Conservation (phyloP, 2,888 invertebrate genomes). For the Ophioninae sp. region DNA sequence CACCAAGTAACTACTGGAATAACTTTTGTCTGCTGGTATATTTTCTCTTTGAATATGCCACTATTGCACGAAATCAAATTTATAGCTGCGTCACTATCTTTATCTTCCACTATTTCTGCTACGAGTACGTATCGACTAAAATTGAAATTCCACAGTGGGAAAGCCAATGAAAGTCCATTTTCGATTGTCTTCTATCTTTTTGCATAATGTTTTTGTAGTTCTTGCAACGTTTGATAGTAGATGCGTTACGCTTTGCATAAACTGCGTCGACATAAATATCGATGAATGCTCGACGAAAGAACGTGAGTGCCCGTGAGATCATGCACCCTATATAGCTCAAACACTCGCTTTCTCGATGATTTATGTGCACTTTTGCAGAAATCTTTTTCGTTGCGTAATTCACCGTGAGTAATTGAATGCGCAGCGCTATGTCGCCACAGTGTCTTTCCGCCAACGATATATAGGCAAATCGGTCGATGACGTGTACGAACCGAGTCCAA, state of each 20-base stretch:
- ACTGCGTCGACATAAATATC: slow-evolving; percentile 71
- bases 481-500: background rate
- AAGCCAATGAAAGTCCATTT: no score
- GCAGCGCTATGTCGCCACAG: slow-evolving; percentile 16
- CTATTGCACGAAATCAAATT: no score
- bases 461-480: slow-evolving; percentile 16
- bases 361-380: slow-evolving; percentile 56
- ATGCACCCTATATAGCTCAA: slow-evolving; percentile 43
- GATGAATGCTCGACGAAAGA: slow-evolving; percentile 67
- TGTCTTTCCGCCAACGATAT: background rate
- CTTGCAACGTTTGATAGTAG: background rate
- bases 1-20: no score
- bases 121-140: no score
- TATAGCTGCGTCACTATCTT: no score
- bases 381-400: slow-evolving; percentile 53
- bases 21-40: no score
- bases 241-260: background rate
- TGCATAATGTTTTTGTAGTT: background rate
- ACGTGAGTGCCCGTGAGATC: slow-evolving; percentile 73
- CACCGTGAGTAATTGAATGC: slow-evolving; percentile 18
- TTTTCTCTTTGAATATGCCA: no score
- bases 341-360: slow-evolving; percentile 41
- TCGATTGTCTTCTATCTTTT: background rate
- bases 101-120: no score
- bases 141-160: no score